Evolutionary conservation across 2,888 invertebrate genomes (phyloP), one percentile per base, ranked within the genome.

Genomic region (Amiota minor): DNA sequence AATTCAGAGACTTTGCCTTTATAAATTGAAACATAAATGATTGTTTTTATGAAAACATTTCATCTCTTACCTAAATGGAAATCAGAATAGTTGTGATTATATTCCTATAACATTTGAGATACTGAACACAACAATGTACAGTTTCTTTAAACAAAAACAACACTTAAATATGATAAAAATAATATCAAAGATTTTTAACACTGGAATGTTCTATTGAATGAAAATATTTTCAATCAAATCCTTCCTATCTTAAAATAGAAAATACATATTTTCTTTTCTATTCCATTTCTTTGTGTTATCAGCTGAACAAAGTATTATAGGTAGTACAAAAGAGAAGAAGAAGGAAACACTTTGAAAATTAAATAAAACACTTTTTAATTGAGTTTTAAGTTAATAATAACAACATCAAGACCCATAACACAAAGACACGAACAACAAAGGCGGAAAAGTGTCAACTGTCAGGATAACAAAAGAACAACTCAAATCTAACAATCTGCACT

Each of bases 371-470:
- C 18, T 56, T 59, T 59, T 59, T 59, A 59, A 59, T 59, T 59
- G 59, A 59, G 59, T 59, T 59, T 59, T 59, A 59, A 59, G 59
- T 18, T 12, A 11, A 20, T 59, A 20, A 18, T 59, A 59, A 59
- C 18, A 59, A 59, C 35, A 35, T 35, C 35, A 35, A 0, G 35
- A 35, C 35, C 35, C 61, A 72, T 64, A 73, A 75, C 70, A 70
- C 76, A 77, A 77, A 79, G n/a, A n/a, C 76, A 59, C 78, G 72
- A 73, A 46, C 64, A 78, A 81, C 77, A 82, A 76, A 76, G 74
- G 71, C 23, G n/a, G 59, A 77, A 75, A 81, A 81, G 82, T 83
- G 82, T 83, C 80, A 77, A 77, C 76, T 79, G 79, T 79, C 77
- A 78, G 74, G 20, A 59, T 20, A 59, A 59, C 59, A 59, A 59